Evolutionary conservation across 1,140 invertebrate species (phyloP), one percentile per base, ranked within the genome.

Genomic region (Bombus haemorrhoidalis): DNA sequence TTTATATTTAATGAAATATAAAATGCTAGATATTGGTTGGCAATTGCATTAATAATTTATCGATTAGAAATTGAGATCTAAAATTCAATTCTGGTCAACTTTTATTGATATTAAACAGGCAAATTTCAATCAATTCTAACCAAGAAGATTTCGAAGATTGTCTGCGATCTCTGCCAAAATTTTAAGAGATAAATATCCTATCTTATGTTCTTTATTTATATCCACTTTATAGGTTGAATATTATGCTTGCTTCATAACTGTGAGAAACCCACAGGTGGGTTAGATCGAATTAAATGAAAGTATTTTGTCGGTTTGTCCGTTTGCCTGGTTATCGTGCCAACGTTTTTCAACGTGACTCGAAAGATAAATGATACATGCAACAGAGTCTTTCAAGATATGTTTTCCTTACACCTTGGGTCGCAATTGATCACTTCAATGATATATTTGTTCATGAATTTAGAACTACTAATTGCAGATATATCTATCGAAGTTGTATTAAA

Each of bases 301-400:
- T 37, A 25, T 5, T 78, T 69, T 53, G n/a, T 37, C 34, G 66
- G 18, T 66, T 71, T 57, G 25, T 69, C 18, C 12, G 32, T 10
- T 83, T 32, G 41, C 75, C 62, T 28, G 28, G 53, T 43, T 22
- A 37, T 6, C 39, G 82, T 85, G 77, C 83, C 83, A 85, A 85
- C 9, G 81, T 81, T 62, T 53, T 53, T 39, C 68, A 41, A 74
- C 69, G 78, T 72, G 77, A 12, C 12, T 41, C 3, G 83, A 73
- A 34, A 81, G 78, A 81, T 64, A 68, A 81, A 81, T 57, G 66
- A 32, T 34, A 37, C 9, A 18, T n/a, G 69, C 76, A 81, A 81
- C 69, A 81, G 57, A 79, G 82, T 84, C 41, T 34, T 25, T 32
- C 4, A 39, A 57, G 6, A 77, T 68, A 32, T 71, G 47, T 78